A percentile compares a stretch with the other conserved stretches of the same genome.
Evolutionary conservation across 2,888 invertebrate species (phyloP).

Genomic region (Cheilosia impressa): DNA sequence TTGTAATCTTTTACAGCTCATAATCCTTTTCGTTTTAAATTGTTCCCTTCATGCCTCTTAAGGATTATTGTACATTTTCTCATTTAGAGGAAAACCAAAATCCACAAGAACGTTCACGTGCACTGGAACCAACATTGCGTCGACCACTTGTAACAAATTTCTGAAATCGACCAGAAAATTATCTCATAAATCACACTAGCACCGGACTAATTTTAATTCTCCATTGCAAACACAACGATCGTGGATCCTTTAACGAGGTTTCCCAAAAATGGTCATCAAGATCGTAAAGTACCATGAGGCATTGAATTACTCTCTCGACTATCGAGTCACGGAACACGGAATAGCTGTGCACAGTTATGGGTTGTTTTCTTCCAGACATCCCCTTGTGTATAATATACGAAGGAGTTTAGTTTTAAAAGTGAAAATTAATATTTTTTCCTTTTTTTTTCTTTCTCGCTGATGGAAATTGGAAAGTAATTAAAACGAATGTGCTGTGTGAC

Average conservation of each 20-base stretch:
- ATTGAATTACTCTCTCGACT: constrained; percentile 59
- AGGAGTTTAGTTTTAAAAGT: constrained; percentile 11
- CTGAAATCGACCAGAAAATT: constrained; percentile 73
- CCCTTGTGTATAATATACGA: constrained; percentile 27
- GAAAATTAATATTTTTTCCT: constrained; percentile 58
- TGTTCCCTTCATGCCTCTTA: background rate
- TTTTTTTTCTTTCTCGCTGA: constrained; percentile 1
- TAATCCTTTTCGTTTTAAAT: constrained; percentile 9
- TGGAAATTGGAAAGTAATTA: constrained; percentile 62
- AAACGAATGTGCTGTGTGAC: constrained; percentile 26
- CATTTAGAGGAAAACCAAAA: background rate
- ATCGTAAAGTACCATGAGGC: constrained; percentile 68
- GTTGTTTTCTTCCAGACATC: constrained; percentile 22
- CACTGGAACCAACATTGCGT: background rate
- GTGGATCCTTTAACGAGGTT: constrained; percentile 56
- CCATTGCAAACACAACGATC: constrained; percentile 28
- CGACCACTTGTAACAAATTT: constrained; percentile 68
- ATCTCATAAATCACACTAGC: constrained; percentile 70
- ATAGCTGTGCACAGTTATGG: constrained; percentile 7
- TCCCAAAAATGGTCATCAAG: constrained; percentile 64
- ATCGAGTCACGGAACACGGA: constrained; percentile 6
- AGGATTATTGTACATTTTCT: background rate
- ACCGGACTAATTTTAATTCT: constrained; percentile 29
- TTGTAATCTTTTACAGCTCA: background rate
- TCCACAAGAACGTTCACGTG: constrained; percentile 12